phyloP scores from a whole-genome alignment of 2,113 vertebrate genomes.

The Lasiurus borealis region DNA sequence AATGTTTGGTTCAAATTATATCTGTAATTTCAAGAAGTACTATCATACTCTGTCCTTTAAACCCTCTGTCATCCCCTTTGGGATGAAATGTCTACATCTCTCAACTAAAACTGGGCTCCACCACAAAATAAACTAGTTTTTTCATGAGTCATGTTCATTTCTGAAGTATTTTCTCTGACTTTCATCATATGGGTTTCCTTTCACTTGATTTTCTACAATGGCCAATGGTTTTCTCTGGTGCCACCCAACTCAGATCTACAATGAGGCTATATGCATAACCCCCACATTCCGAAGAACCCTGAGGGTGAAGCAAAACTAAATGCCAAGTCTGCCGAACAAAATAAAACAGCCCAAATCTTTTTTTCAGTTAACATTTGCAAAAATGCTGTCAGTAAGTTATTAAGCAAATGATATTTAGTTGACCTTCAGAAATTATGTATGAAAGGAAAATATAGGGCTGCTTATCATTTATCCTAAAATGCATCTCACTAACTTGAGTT shows the following conservation, averaged over 20 bases:
- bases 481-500: neutral
- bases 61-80: neutral
- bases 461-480: slow-evolving; percentile 65
- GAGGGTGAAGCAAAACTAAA: slow-evolving; percentile 67
- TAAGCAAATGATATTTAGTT: slow-evolving; percentile 75
- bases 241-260: neutral
- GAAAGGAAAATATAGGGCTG: slow-evolving; percentile 42
- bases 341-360: slow-evolving; percentile 62
- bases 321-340: slow-evolving; percentile 61
- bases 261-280: neutral
- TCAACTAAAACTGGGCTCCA: neutral
- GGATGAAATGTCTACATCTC: neutral
- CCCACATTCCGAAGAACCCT: neutral
- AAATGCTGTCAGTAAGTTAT: slow-evolving; percentile 67
- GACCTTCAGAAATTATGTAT: slow-evolving; percentile 59
- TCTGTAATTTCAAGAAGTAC: neutral
- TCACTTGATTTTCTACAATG: neutral
- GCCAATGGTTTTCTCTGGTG: neutral
- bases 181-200: neutral
- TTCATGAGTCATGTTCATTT: neutral
- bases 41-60: neutral
- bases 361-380: slow-evolving; percentile 79
- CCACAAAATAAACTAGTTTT: neutral
- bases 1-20: neutral
- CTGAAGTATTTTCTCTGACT: neutral